Percentiles rank a stretch among this genome's conserved stretches.
Conservation (phyloP, 1,140 invertebrate genomes). For the Acromyrmex heyeri region DNA sequence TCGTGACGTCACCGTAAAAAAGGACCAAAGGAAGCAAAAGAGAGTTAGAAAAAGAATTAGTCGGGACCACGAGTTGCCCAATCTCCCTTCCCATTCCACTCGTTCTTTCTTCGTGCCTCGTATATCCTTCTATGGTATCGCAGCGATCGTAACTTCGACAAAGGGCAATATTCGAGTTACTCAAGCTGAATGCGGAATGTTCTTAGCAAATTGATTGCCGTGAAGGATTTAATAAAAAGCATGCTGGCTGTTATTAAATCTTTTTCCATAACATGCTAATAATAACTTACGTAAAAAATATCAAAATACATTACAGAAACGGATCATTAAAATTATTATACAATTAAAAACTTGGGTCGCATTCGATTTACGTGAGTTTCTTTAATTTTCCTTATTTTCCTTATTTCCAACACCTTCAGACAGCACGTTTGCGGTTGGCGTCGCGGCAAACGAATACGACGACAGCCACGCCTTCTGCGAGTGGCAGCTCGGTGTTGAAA, state of each 20-base stretch:
- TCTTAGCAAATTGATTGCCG: slow-evolving; percentile 59
- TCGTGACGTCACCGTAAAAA: slow-evolving; percentile 81
- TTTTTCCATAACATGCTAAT: slow-evolving; percentile 9
- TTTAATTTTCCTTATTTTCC: too few species aligned
- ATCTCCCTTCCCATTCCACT: slow-evolving; percentile 57
- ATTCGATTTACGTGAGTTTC: slow-evolving; percentile 1
- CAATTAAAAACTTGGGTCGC: neutral
- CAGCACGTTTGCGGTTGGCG: neutral
- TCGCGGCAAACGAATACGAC: slow-evolving; percentile 30
- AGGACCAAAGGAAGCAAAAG: slow-evolving; percentile 67
- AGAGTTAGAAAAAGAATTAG: slow-evolving; percentile 79
- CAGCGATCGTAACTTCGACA: slow-evolving; percentile 32
- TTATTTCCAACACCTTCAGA: slow-evolving; percentile 14
- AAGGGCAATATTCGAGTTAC: slow-evolving; percentile 62
- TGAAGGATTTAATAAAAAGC: slow-evolving; percentile 45
- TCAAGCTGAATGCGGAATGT: slow-evolving; percentile 50
- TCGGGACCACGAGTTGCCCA: slow-evolving; percentile 60
- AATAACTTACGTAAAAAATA: neutral
- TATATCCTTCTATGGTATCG: slow-evolving; percentile 67
- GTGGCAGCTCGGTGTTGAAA: slow-evolving; percentile 52
- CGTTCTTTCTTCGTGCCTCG: slow-evolving; percentile 62
- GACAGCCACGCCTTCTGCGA: slow-evolving; percentile 49
- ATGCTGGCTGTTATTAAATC: neutral
- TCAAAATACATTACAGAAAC: neutral
- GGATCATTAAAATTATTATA: slow-evolving; percentile 22